Base-by-base conservation (phyloP, 2,888 invertebrate species). In the Drosophila yooni region DNA sequence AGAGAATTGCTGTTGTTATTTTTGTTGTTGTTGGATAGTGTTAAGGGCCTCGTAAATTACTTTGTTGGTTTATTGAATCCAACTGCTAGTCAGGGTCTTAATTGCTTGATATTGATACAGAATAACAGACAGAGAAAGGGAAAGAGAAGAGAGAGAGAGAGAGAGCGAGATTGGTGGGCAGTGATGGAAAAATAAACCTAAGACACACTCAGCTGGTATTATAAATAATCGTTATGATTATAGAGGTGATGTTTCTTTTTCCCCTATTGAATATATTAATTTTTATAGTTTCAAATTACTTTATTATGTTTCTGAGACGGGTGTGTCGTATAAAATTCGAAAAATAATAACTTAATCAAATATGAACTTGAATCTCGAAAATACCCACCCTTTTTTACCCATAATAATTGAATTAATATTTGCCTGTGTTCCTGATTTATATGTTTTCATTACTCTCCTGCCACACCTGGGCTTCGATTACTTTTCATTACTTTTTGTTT, bases 1-100 rank as follows among this genome's bases (percentile, higher is more conserved):
- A 43, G 29, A 59, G 70, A 57, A 56, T 51, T 61, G 64, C 58
- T 74, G 63, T 52, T 62, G n/a, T 63, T 31, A 31, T 46, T 27
- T 36, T 60, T 51, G 60, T 70, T 34, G n/a, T 34, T 31, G 43
- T 48, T 60, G 53, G 53, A 65, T 81, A 63, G 84, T 82, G 84
- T 77, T 77, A 89, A 89, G 78, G 78, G 82, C 65, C 76, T 79
- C 83, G 76, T 77, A 81, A 87, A 83, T 84, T 76, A 81, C 76
- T 82, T 86, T 80, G 75, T 82, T 80, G 86, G 75, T 63, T 88
- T 85, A 85, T 79, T 85, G 86, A 63, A 70, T 76, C 38, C 71
- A 86, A 81, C 73, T 82, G 73, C 58, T 56, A 65, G 63, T 25
- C 51, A 69, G 73, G 48, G 57, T 15, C 76, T 69, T 81, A 76